Base-by-base conservation (phyloP, 2,113 vertebrate species). In the Centropus bengalensis region DNA sequence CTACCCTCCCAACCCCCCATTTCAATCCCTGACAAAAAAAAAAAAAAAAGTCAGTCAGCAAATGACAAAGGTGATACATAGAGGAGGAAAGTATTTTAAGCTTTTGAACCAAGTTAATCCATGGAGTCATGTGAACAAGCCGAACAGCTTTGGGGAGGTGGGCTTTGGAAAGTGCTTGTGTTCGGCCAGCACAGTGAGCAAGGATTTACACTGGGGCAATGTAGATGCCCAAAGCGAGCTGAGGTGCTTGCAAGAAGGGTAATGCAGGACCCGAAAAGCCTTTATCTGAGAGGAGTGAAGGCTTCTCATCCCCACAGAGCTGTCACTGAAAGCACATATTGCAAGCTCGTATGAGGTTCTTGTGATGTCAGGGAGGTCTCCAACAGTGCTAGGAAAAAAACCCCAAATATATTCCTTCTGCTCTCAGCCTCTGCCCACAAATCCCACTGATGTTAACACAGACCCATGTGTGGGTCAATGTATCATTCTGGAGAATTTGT, bases 401-500 rank as follows among this genome's bases (percentile, higher is more conserved):
- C 8, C 36, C 2, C 26, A 83, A n/a, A 32, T 18, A 44, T 7
- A 87, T 76, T 16, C 28, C 28, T 33, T 33, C 59, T 67, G 16
- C 55, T 38, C 59, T 69, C 64, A 73, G 55, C 3, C 6, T 28
- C 51, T 75, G 28, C 30, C 62, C 2, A 0, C 12, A 47, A 52
- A 14, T 32, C 42, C 30, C 0, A 0, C 14, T 7, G 24, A 68
- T 0, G 1, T 11, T 51, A 83, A 73, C 1, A 1, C 14, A 67
- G 52, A 63, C 10, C 8, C 18, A 21, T 0, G 9, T 26, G 32
- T 40, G 73, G 71, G 30, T 12, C 70, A 70, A 55, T 0, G 63
- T 24, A 30, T 32, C 52, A 5, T 7, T 74, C 6, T 59, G 20
- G 33, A 90, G 64, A 71, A 86, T 42, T 10, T 38, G 4, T 9